Percentiles rank a stretch among this genome's conserved stretches.
Evolutionary conservation across 92 coral and sea anemone genomes (phyloP).

Genomic region (Blastomussa wellsi): DNA sequence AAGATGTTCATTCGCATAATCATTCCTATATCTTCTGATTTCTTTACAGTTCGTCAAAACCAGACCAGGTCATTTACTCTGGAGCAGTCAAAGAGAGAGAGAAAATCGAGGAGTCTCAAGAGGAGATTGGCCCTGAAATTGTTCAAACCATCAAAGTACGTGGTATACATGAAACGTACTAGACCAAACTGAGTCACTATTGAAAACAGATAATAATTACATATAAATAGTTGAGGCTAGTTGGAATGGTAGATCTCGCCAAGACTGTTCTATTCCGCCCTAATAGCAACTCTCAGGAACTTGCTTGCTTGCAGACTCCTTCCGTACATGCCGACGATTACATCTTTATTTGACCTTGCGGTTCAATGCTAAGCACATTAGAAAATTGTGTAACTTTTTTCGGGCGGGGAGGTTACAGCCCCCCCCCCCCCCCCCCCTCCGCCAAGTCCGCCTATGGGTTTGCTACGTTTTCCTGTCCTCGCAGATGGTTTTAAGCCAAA

Average conservation of each 20-base stretch:
- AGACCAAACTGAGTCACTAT: not conserved
- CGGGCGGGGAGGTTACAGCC: too few relatives aligned
- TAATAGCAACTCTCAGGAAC: too few relatives aligned
- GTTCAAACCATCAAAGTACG: conserved; percentile 48
- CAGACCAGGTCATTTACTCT: conserved; percentile 71
- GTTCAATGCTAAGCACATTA: too few relatives aligned
- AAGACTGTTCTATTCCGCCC: too few relatives aligned
- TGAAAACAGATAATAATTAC: not conserved
- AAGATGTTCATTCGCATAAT: not conserved
- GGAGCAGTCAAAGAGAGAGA: conserved; percentile 34
- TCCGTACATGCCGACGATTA: too few relatives aligned
- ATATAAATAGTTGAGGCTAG: not conserved
- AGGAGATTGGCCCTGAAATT: conserved; percentile 76
- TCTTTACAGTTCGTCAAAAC: conserved; percentile 62
- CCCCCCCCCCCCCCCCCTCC: too few relatives aligned
- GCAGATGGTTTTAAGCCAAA: too few relatives aligned
- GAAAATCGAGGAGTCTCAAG: conserved; percentile 23
- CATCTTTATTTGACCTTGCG: too few relatives aligned
- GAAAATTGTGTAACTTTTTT: too few relatives aligned
- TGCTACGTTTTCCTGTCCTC: too few relatives aligned
- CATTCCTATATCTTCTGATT: not conserved
- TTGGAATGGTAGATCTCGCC: not conserved
- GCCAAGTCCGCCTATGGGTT: too few relatives aligned
- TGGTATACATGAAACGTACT: not conserved
- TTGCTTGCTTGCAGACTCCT: too few relatives aligned